Evolutionary conservation across 2,797 vertebrate genomes (phyloP), one percentile per base, ranked within the genome.

Genomic region (Anolis apletophallus): DNA sequence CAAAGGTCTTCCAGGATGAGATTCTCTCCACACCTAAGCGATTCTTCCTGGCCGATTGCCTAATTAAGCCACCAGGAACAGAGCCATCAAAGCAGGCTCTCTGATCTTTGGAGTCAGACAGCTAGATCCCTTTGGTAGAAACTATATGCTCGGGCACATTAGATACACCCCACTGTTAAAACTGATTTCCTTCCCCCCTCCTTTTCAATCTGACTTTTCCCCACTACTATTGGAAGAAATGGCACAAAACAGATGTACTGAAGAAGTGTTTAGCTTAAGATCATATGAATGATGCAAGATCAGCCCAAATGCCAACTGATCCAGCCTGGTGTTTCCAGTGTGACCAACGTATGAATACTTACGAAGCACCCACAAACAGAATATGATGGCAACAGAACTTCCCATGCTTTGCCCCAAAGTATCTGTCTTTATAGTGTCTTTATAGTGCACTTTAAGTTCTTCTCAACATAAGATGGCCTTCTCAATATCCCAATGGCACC

Each of bases 21-120:
- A 71, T 72, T 61, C 52, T 59, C 54, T 87, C 72, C 67, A n/a
- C 68, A 87, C 75, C 76, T 83, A 19, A 50, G 21, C 36, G 61
- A 34, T 71, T 78, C n/a, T 78, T 57, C 64, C 73, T 71, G 67
- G 17, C 21, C 64, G 81, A 54, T 79, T 79, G 23, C 55, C 55
- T 83, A 61, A 83, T 83, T 83, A 64, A 52, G 36, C 32, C 80
- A 34, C 52, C 34, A 26, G 26, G 32, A 82, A 40, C 19, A 9
- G 34, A 59, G 26, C 55, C 74, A 79, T 64, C 40, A 82, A 83
- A 83, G 54, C 11, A n/a, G 36, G 16, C 61, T n/a, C 40, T 83
- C 34, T 77, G 54, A 73, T 78, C 74, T 79, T 3, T 87, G n/a
- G 19, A 71, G 69, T 34, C 61, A 57, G 16, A 64, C 16, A 78